Evolutionary conservation across 2,113 vertebrate genomes (phyloP).

Genomic region (Thymallus thymallus): DNA sequence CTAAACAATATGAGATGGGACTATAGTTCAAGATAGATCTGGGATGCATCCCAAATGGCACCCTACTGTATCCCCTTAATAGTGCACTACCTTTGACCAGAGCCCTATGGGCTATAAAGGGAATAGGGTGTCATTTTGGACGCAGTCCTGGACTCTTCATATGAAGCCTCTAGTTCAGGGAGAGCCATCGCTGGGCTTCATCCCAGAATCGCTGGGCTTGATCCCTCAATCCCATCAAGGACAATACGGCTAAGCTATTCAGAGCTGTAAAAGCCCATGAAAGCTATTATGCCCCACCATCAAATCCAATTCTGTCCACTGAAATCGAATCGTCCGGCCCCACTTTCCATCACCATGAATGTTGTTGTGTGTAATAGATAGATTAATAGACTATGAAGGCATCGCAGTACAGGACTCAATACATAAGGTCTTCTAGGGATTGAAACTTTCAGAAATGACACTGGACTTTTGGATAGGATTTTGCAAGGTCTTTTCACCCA

Average conservation of each 20-base stretch:
- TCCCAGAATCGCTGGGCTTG: slow-evolving; percentile 45
- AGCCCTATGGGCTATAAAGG: not conserved
- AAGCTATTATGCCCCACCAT: slow-evolving; percentile 60
- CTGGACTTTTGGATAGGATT: not conserved
- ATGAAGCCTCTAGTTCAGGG: not conserved
- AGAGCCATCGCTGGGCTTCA: slow-evolving; percentile 40
- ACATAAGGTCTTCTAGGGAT: not conserved
- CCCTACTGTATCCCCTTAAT: no score
- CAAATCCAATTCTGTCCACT: slow-evolving; percentile 64
- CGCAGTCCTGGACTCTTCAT: slow-evolving; percentile 12
- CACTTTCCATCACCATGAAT: slow-evolving; percentile 44
- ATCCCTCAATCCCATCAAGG: slow-evolving; percentile 54
- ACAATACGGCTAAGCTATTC: slow-evolving; percentile 55
- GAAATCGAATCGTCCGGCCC: slow-evolving; percentile 57
- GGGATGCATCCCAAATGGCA: no score
- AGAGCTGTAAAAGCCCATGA: slow-evolving; percentile 54
- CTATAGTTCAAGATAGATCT: slow-evolving; percentile 9
- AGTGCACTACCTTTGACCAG: not conserved
- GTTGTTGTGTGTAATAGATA: slow-evolving; percentile 62
- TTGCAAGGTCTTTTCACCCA: not conserved
- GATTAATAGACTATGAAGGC: no score
- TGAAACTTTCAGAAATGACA: not conserved
- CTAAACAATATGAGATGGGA: not conserved
- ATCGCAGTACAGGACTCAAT: slow-evolving; percentile 23
- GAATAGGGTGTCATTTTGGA: not conserved